Conservation (phyloP, 2,888 invertebrate species). For the Heterodera filipjevi region DNA sequence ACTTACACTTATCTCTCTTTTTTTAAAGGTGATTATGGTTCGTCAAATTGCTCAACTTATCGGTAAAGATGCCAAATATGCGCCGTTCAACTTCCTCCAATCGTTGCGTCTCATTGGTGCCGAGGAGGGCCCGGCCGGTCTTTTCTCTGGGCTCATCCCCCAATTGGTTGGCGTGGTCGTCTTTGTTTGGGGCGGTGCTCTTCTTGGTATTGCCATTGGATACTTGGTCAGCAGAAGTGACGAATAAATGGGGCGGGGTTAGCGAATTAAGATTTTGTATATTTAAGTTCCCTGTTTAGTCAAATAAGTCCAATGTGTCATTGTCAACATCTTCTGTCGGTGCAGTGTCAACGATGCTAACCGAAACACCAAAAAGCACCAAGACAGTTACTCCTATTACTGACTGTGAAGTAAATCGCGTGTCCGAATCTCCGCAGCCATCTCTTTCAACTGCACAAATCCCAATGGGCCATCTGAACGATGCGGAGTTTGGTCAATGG, state of each 20-base stretch:
- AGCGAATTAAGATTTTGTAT: neutral
- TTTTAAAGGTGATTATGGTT: constrained; percentile 76
- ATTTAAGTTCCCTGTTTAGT: too few relatives aligned
- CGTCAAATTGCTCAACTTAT: constrained; percentile 94
- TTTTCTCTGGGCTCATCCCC: constrained; percentile 80
- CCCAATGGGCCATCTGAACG: neutral
- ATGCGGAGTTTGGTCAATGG: neutral
- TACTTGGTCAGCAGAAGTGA: constrained; percentile 14
- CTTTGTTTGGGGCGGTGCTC: constrained; percentile 76
- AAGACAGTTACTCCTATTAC: too few relatives aligned
- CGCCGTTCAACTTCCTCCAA: constrained; percentile 65
- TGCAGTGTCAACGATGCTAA: too few relatives aligned
- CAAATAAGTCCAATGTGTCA: neutral
- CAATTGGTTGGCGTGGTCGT: constrained; percentile 82
- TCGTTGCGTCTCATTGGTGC: constrained; percentile 81
- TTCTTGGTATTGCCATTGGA: constrained; percentile 69
- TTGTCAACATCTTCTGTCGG: too few relatives aligned
- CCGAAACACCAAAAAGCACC: too few relatives aligned
- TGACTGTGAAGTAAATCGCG: neutral
- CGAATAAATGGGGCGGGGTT: neutral
- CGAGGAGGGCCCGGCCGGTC: constrained; percentile 82
- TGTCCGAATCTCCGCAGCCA: neutral
- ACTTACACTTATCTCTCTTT: too few relatives aligned
- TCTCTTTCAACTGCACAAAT: neutral
- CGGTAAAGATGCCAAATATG: constrained; percentile 83